Conservation (phyloP, 2,113 vertebrate species). For the Saccopteryx bilineata region DNA sequence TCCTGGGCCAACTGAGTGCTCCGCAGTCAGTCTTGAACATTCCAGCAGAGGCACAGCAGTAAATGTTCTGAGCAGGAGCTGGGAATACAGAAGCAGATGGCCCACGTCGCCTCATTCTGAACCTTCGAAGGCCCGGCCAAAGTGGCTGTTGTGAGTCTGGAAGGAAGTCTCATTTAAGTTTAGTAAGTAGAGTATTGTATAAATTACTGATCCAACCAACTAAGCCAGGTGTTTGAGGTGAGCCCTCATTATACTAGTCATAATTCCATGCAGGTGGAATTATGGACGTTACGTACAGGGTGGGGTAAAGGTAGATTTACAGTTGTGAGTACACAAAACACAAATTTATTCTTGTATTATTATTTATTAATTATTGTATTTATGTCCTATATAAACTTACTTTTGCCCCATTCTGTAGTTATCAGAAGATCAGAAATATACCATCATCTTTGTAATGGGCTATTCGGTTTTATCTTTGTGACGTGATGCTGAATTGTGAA, state of each 20-base stretch:
- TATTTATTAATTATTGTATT: background rate
- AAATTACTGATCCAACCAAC: background rate
- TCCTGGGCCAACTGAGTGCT: background rate
- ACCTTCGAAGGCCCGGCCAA: background rate
- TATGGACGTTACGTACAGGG: background rate
- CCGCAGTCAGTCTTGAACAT: slow-evolving; percentile 18
- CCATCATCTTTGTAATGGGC: background rate
- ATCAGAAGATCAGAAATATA: background rate
- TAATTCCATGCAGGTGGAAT: background rate
- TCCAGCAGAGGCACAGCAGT: background rate
- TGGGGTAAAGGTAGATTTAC: background rate
- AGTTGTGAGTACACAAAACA: background rate
- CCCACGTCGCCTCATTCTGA: background rate
- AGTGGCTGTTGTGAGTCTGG: background rate
- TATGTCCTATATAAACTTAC: background rate
- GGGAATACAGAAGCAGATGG: background rate
- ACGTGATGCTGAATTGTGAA: background rate
- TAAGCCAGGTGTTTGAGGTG: background rate
- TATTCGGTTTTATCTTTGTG: background rate
- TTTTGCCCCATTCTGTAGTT: background rate
- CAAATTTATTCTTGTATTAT: background rate
- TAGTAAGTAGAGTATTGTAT: background rate
- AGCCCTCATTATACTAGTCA: background rate
- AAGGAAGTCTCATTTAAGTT: background rate
- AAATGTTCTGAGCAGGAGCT: slow-evolving; percentile 6